phyloP scores from a whole-genome alignment of 2,797 vertebrate genomes.

The Glyptemys insculpta region DNA sequence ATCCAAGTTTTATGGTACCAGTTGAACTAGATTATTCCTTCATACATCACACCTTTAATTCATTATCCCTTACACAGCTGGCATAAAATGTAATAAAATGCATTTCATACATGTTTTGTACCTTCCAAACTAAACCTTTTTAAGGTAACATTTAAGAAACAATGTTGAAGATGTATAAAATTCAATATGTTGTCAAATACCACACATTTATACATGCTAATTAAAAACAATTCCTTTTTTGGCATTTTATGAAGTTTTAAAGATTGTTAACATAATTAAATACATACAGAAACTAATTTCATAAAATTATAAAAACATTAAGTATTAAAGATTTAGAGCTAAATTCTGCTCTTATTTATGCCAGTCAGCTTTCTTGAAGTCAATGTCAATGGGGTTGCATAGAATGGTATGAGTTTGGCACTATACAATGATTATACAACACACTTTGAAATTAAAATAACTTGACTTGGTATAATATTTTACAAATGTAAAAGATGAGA shows the following conservation, averaged over 20 bases:
- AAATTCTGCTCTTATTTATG: not conserved
- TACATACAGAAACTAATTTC: not conserved
- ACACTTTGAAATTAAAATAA: not conserved
- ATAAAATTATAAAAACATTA: not conserved
- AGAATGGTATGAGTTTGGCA: not conserved
- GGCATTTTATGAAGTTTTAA: not conserved
- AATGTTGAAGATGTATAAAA: not conserved
- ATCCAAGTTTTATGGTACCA: conserved; percentile 28
- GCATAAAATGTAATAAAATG: not conserved
- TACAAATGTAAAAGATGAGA: not conserved
- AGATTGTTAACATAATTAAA: not conserved
- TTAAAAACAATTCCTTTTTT: not conserved
- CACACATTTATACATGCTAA: not conserved
- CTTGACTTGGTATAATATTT: not conserved
- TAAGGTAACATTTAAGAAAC: conserved; percentile 1
- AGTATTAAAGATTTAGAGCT: not conserved
- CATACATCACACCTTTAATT: conserved; percentile 25
- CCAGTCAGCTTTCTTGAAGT: not conserved
- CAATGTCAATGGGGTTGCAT: not conserved
- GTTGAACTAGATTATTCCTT: not conserved
- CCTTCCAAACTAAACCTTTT: not conserved
- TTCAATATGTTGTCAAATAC: not conserved
- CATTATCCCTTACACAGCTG: not conserved
- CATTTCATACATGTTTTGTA: not conserved
- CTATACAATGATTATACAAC: not conserved